Evolutionary conservation across 2,888 invertebrate genomes (phyloP).

Genomic region (Amorpha juglandis): DNA sequence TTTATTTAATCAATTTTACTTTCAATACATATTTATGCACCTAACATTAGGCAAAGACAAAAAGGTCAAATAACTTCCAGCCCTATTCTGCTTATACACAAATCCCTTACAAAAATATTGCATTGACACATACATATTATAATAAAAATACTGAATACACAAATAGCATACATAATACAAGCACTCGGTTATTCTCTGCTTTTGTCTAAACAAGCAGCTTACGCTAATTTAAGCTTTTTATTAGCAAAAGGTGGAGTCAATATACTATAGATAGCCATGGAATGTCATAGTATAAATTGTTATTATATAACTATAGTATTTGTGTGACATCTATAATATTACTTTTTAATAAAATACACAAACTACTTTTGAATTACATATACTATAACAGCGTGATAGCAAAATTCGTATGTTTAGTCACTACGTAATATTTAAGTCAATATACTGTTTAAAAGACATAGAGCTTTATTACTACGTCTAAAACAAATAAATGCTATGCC

Average conservation of each 20-base stretch:
- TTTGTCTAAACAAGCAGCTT: not conserved
- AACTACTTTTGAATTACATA: not conserved
- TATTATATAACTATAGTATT: not conserved
- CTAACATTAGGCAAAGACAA: not conserved
- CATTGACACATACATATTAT: not conserved
- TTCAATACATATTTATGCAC: not conserved
- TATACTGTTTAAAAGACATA: not conserved
- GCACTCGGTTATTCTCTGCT: not conserved
- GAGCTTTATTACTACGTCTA: slow-evolving; percentile 6
- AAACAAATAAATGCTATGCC: slow-evolving; percentile 30
- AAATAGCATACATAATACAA: slow-evolving; percentile 4
- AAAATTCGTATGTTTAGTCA: not conserved
- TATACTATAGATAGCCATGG: slow-evolving; percentile 5
- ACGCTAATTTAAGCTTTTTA: not conserved
- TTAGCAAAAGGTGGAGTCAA: not conserved
- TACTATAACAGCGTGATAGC: not conserved
- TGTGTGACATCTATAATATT: slow-evolving; percentile 4
- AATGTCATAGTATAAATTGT: slow-evolving; percentile 11
- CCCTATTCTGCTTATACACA: not conserved
- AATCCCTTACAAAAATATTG: slow-evolving; percentile 10
- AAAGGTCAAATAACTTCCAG: not conserved
- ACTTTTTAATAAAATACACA: not conserved
- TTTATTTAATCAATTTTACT: not conserved
- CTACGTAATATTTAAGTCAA: not conserved
- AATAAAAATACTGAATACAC: not conserved